Base-by-base conservation (phyloP, 1,140 invertebrate genomes). In the Drosophila equinoxialis region DNA sequence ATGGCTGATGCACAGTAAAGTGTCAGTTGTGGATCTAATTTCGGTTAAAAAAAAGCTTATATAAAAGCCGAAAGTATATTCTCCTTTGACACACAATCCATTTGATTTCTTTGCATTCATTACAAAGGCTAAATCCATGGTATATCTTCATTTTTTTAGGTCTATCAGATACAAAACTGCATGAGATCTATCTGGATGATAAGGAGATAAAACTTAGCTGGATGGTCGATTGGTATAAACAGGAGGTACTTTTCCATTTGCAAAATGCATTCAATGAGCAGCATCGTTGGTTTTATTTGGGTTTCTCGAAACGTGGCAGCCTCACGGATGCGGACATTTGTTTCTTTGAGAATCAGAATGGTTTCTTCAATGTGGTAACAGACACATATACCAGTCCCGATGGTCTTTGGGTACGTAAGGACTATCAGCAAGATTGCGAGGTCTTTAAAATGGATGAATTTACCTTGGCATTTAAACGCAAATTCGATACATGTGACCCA, bases 401-500 rank as follows among this genome's bases (percentile, higher is more conserved):
- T 63, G 96, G 96, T 1, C 94, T 94, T 68, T 92, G 79, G 81
- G 89, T 98, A 11, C 91, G 94, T 23, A 83, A 94, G 7, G 97
- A 98, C 72, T 74, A 92, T 1, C 94, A 96, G 39, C 97, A 99
- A 92, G 95, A 99, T 90, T 99, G 97, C 81, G 90, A 95, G 11
- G 92, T 94, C 26, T 96, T 97, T 79, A 93, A 94, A 41, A 94
- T 95, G 75, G 93, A 94, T 71, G 93, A 93, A 39, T 94, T 94
- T 69, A 82, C 94, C 4, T 93, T 98, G 86, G 94, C 95, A 1
- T 98, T 97, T 85, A 93, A 94, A 3, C 93, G 98, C 65, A 95
- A 95, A 89, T 98, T 99, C 84, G 96, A 98, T 74, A 99, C 98
- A 6, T 99, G 98, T 89, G 98, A 99, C 92, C 92, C 94, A 10